A percentile compares a stretch with the other conserved stretches of the same genome.
phyloP scores from a whole-genome alignment of 2,797 vertebrate species.

The Melanotaenia maccullochi region DNA sequence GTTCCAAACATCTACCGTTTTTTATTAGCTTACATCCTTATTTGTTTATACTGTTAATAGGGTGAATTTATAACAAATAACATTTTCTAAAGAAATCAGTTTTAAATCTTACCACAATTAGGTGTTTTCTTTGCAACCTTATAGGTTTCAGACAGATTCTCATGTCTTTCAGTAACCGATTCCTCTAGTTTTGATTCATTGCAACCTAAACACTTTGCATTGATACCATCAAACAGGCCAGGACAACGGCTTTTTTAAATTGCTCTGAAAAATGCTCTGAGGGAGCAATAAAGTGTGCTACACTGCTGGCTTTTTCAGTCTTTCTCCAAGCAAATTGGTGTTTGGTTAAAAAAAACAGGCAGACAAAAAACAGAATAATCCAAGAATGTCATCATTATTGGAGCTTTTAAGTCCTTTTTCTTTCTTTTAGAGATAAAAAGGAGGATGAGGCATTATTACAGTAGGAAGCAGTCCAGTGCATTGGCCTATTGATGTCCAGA shows the following conservation, averaged over 20 bases:
- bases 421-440: constrained; percentile 75
- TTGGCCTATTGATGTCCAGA: constrained; percentile 82
- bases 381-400: constrained; percentile 11
- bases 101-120: too few species aligned
- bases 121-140: too few species aligned
- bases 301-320: constrained; percentile 51
- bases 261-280: constrained; percentile 49
- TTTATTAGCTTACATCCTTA: not conserved
- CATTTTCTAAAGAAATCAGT: too few species aligned
- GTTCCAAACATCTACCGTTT: not conserved
- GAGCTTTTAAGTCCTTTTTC: constrained; percentile 54
- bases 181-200: constrained; percentile 53
- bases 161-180: constrained; percentile 16
- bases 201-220: constrained; percentile 36
- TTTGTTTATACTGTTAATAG: not conserved
- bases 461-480: constrained; percentile 81
- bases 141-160: not conserved
- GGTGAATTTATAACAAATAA: too few species aligned
- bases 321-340: constrained; percentile 32
- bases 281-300: constrained; percentile 56
- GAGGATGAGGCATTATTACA: constrained; percentile 74
- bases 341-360: constrained; percentile 4
- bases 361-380: constrained; percentile 16
- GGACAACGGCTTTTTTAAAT: constrained; percentile 60
- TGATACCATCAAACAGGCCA: constrained; percentile 51